Evolutionary conservation across 2,888 invertebrate species (phyloP).

Genomic region (Seira sanloemensis): DNA sequence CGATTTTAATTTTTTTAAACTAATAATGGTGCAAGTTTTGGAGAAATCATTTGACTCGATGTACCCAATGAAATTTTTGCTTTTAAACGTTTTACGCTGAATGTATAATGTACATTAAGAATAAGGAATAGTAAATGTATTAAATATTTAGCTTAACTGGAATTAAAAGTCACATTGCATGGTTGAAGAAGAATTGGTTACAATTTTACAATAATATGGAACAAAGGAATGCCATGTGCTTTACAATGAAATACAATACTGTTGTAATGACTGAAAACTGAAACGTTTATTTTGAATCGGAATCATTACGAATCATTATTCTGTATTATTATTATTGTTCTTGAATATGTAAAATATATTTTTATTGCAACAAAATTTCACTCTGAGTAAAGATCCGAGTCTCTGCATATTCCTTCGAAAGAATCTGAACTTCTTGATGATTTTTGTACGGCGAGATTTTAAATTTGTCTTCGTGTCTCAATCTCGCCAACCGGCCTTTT

Average conservation of each 20-base stretch:
- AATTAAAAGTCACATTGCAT: not conserved
- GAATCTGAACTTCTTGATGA: conserved; percentile 17
- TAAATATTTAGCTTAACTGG: not conserved
- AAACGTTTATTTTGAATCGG: not conserved
- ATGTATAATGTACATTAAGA: too few relatives aligned
- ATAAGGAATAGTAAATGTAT: too few relatives aligned
- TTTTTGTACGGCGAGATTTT: conserved; percentile 41
- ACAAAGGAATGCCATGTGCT: conserved; percentile 35
- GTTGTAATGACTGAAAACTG: not conserved
- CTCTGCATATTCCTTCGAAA: too few relatives aligned
- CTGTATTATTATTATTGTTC: not conserved
- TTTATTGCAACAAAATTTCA: not conserved
- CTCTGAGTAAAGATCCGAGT: not conserved
- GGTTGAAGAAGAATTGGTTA: not conserved
- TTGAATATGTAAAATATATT: not conserved
- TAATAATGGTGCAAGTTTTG: too few relatives aligned
- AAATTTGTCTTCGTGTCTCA: not conserved
- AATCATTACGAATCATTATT: not conserved
- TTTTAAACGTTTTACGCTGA: too few relatives aligned
- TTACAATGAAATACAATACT: conserved; percentile 11
- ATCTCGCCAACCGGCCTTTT: conserved; percentile 35
- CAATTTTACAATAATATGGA: not conserved
- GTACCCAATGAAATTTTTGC: too few relatives aligned
- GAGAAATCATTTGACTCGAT: too few relatives aligned
- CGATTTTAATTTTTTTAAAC: too few relatives aligned